Evolutionary conservation across 1,140 invertebrate genomes (phyloP), one percentile per base, ranked within the genome.

Genomic region (Odontomachus brunneus): DNA sequence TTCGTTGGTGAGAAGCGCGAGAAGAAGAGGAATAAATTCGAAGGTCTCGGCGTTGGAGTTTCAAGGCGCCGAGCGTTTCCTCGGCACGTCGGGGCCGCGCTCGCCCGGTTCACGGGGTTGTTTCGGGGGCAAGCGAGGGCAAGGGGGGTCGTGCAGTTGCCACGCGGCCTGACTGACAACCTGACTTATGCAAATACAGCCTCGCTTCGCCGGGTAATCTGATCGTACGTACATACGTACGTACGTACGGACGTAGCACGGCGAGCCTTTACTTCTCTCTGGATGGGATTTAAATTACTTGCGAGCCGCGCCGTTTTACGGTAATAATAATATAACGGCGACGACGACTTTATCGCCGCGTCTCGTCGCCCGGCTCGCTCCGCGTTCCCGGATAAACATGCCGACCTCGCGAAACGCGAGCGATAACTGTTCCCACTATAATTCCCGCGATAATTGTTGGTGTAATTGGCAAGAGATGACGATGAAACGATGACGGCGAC

Each of bases 171-270:
- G 93, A 94, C 93, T 94, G 93, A 94, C 93, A 93, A 93, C 89
- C 93, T 94, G 93, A 94, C 93, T 94, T 94, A 94, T 94, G 93
- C 93, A 94, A 94, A 94, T 94, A 93, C 90, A 91, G 82, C 83
- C 91, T 92, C 91, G 89, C 90, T 89, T 90, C 86, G 89, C 74
- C 87, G 86, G 86, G 89, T 92, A 93, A 93, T 93, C 92, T 91
- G 92, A 93, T 92, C 92, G 92, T 89, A 90, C 85, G 75, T 69
- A 69, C 87, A 80, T 82, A 69, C 69, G 75, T 86, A 89, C 80
- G 60, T 87, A 84, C 73, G 17, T 84, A 85, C 80, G 73, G 69
- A 85, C 86, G 63, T 82, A 82, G 67, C 75, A 65, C 75, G 75
- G 65, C 78, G 73, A 82, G 83, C 88, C 89, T 92, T 90, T 91